Percentiles rank a stretch among this genome's conserved stretches.
phyloP scores from a whole-genome alignment of 2,797 vertebrate species.

The Clarias fuscus region DNA sequence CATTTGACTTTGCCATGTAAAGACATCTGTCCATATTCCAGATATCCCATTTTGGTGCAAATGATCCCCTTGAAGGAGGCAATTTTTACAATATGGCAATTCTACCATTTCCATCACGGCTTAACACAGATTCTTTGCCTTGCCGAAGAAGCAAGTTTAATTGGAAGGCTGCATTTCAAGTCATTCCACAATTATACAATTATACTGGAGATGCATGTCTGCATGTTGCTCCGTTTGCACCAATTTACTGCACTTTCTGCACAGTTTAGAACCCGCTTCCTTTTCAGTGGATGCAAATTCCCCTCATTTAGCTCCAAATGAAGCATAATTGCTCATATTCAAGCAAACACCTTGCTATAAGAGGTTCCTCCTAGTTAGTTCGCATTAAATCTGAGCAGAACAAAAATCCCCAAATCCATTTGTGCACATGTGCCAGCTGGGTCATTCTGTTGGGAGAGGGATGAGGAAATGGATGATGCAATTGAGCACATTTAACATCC shows the following conservation, averaged over 20 bases:
- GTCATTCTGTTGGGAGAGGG: slow-evolving; percentile 77
- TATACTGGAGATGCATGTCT: slow-evolving; percentile 83
- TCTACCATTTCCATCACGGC: slow-evolving; percentile 73
- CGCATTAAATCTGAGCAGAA: slow-evolving; percentile 77
- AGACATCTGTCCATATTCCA: slow-evolving; percentile 86
- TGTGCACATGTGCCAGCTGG: slow-evolving; percentile 77
- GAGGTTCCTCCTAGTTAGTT: slow-evolving; percentile 83
- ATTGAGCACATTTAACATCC: slow-evolving; percentile 60
- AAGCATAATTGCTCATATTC: slow-evolving; percentile 83
- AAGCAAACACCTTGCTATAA: slow-evolving; percentile 82
- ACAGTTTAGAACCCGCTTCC: slow-evolving; percentile 78
- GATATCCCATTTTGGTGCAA: slow-evolving; percentile 83
- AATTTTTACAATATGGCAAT: slow-evolving; percentile 77
- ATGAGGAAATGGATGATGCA: slow-evolving; percentile 71
- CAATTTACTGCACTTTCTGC: slow-evolving; percentile 84
- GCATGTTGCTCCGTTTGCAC: slow-evolving; percentile 79
- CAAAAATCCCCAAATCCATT: slow-evolving; percentile 75
- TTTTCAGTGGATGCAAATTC: slow-evolving; percentile 85
- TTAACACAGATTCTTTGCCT: slow-evolving; percentile 79
- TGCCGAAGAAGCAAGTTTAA: slow-evolving; percentile 84
- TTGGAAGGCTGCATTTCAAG: slow-evolving; percentile 81
- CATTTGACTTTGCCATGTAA: slow-evolving; percentile 77
- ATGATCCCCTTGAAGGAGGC: slow-evolving; percentile 77
- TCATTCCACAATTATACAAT: slow-evolving; percentile 85
- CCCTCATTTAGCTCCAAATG: slow-evolving; percentile 82